These are phyloP conservation scores for Ictalurus punctatus DNA, from an alignment of 2,113 vertebrate genomes.

Conservation along the genomic window DNA sequence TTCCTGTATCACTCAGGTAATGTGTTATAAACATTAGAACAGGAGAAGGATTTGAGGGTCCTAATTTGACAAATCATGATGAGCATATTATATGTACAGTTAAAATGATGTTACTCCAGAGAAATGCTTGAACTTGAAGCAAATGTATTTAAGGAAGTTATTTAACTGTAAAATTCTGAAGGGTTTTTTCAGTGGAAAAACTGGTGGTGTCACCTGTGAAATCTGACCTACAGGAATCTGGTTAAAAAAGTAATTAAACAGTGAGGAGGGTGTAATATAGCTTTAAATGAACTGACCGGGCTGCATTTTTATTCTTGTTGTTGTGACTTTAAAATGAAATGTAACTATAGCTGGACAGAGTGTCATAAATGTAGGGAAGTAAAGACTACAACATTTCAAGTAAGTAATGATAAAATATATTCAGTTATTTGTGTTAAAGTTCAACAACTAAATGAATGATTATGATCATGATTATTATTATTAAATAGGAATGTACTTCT, in stretches of 20 bases:
- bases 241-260: neutral
- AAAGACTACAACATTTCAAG: neutral
- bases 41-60: constrained; percentile 20
- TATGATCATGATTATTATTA: neutral
- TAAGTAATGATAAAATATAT: neutral
- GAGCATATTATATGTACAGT: neutral
- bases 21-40: constrained; percentile 33
- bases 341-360: neutral
- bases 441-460: neutral
- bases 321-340: constrained; percentile 7
- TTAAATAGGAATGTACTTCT: neutral
- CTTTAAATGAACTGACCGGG: neutral
- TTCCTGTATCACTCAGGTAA: constrained; percentile 34
- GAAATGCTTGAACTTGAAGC: neutral
- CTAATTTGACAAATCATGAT: constrained; percentile 26
- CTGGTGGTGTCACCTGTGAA: constrained; percentile 3
- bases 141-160: neutral
- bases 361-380: neutral
- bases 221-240: neutral
- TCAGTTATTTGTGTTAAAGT: neutral
- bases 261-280: neutral
- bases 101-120: neutral
- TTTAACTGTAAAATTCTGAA: neutral
- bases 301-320: constrained; percentile 1
- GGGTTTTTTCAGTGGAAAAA: neutral